Evolutionary conservation across 2,113 vertebrate species (phyloP).

Genomic region (Monopterus albus): DNA sequence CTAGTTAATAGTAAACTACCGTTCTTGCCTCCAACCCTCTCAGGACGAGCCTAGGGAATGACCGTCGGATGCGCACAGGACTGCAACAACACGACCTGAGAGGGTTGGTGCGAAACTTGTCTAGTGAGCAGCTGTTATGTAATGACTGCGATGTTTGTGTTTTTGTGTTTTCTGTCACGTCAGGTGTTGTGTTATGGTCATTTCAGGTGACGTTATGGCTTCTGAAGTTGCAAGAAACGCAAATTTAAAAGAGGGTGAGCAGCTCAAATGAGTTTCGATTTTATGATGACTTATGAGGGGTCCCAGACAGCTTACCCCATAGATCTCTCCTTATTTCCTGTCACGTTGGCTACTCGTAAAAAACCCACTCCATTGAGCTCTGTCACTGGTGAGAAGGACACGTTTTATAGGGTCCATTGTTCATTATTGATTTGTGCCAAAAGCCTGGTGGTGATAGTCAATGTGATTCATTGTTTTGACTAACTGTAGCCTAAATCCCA

Average conservation of each 20-base stretch:
- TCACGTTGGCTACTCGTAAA: too few species aligned
- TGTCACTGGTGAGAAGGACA: neutral
- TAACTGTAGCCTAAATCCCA: neutral
- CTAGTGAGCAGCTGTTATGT: neutral
- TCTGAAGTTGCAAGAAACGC: constrained; percentile 8
- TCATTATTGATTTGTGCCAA: neutral
- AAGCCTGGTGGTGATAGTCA: neutral
- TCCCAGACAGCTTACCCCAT: too few species aligned
- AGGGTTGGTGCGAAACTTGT: neutral
- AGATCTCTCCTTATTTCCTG: too few species aligned
- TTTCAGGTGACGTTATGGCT: constrained; percentile 51
- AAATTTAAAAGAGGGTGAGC: constrained; percentile 59
- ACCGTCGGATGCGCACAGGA: neutral
- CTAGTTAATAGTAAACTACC: too few species aligned
- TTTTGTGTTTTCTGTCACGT: constrained; percentile 11
- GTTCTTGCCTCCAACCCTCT: neutral
- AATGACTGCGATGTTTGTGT: neutral
- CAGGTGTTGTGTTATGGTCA: constrained; percentile 18
- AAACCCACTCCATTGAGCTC: too few species aligned
- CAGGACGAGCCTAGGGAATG: neutral
- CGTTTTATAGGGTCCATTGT: neutral
- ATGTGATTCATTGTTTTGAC: neutral
- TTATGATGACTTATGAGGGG: neutral
- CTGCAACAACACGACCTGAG: neutral
- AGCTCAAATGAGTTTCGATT: constrained; percentile 31